Conservation (phyloP, 1,140 invertebrate genomes). For the Oreohelix idahoensis region DNA sequence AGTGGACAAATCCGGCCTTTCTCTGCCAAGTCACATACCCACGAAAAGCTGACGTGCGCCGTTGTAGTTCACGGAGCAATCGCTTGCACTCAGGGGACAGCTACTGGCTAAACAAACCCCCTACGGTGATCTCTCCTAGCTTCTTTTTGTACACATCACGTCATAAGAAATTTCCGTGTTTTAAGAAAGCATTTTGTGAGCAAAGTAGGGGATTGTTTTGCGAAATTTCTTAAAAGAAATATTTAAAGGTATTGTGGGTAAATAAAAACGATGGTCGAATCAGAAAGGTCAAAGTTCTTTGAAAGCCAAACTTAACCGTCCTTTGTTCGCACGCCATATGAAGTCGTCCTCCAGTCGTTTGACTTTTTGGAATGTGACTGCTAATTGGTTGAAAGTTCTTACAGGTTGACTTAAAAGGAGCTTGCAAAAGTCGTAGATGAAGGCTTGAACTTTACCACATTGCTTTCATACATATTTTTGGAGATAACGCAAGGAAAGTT, state of each 20-base stretch:
- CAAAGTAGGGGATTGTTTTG: too few species aligned
- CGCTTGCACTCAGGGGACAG: not conserved
- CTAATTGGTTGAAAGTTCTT: slow-evolving; percentile 15
- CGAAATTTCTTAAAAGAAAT: too few species aligned
- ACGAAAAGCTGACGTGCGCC: not conserved
- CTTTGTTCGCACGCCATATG: not conserved
- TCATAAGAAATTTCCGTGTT: not conserved
- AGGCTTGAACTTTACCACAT: too few species aligned
- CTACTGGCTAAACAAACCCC: not conserved
- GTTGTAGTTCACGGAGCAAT: not conserved
- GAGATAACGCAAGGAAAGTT: too few species aligned
- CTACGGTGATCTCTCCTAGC: not conserved
- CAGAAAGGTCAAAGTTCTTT: not conserved
- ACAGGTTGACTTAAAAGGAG: not conserved
- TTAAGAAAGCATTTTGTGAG: too few species aligned
- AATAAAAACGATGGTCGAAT: not conserved
- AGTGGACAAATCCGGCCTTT: not conserved
- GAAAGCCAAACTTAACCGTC: not conserved
- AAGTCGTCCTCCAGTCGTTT: not conserved
- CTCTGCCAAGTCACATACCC: not conserved
- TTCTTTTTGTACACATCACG: not conserved
- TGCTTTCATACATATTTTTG: too few species aligned
- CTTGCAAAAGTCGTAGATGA: not conserved
- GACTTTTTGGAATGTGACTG: not conserved
- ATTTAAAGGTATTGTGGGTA: too few species aligned